Evolutionary conservation across 2,888 invertebrate genomes (phyloP).

Genomic region (Hoplodrina blanda): DNA sequence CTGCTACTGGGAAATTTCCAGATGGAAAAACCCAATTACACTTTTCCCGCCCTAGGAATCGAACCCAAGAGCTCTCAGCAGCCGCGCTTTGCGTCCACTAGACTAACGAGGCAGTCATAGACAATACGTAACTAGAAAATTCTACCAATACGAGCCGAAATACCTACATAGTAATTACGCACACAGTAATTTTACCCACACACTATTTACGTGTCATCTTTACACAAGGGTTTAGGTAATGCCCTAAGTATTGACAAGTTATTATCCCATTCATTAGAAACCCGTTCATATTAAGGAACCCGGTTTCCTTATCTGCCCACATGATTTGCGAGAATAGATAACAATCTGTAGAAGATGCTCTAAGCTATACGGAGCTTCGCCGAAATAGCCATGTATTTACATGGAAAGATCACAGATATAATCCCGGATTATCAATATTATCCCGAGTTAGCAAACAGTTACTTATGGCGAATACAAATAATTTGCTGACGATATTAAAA

Average conservation of each 20-base stretch:
- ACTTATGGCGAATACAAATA: neutral
- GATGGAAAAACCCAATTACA: too few relatives aligned
- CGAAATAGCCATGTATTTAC: constrained; percentile 2
- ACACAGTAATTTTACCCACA: neutral
- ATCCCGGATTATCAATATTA: constrained; percentile 8
- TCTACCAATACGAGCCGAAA: neutral
- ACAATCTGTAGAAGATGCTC: constrained; percentile 5
- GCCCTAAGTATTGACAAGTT: constrained; percentile 38
- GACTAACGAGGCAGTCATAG: neutral
- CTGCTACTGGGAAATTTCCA: too few relatives aligned
- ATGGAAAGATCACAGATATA: neutral
- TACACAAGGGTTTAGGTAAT: constrained; percentile 9
- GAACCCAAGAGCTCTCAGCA: too few relatives aligned
- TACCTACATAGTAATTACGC: neutral
- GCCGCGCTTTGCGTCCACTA: too few relatives aligned
- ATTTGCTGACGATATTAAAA: neutral
- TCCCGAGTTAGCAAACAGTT: neutral
- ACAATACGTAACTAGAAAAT: neutral
- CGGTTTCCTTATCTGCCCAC: constrained; percentile 44
- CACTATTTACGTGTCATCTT: constrained; percentile 4
- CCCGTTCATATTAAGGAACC: constrained; percentile 11
- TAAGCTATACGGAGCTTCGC: neutral
- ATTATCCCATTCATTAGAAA: constrained; percentile 44
- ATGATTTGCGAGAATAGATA: constrained; percentile 21
- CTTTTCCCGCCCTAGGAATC: too few relatives aligned